Base-by-base conservation (phyloP, 1,140 invertebrate genomes). In the Oscheius sp. region DNA sequence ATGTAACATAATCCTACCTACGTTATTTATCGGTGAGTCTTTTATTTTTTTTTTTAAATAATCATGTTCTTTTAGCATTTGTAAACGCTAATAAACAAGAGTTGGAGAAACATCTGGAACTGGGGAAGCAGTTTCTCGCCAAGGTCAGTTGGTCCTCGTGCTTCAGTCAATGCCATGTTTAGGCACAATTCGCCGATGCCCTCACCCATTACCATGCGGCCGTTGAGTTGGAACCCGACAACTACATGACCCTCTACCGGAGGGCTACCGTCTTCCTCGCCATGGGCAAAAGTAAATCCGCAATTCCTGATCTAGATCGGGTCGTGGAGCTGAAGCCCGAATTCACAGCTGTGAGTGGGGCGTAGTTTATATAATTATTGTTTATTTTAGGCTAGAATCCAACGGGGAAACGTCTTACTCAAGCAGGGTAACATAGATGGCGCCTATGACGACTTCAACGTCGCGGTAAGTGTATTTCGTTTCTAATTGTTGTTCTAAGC, bases 201-300 rank as follows among this genome's bases (percentile, higher is more conserved):
- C 86, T 99, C 31, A 91, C 92, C 58, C 95, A 99, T 84, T 99
- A 96, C 88, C 95, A 99, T 89, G 91, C 93, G 68, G 97, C 96
- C 78, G 92, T 99, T 82, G 95, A 98, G 87, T 92, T 91, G 20
- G 95, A 99, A 87, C 93, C 94, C 35, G 89, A 89, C 65, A 98
- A 98, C 87, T 99, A 97, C 86, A 88, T 98, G 81, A 95, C 93
- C 67, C 94, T 86, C 66, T 88, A 86, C 77, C 80, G 85, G 70
- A 88, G 96, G 82, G 95, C 95, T 15, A 98, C 95, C 7, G 94
- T 97, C 0, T 97, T 94, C 85, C 89, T 99, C 84, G 96, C 95
- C 10, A 87, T 97, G 75, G 94, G 94, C 34, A 97, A 96, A 88
- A 91, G 95, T 0, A 95, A 94, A 81, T 91, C 94, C 82, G 96